Evolutionary conservation across 2,113 vertebrate genomes (phyloP).

Genomic region (Physeter macrocephalus): DNA sequence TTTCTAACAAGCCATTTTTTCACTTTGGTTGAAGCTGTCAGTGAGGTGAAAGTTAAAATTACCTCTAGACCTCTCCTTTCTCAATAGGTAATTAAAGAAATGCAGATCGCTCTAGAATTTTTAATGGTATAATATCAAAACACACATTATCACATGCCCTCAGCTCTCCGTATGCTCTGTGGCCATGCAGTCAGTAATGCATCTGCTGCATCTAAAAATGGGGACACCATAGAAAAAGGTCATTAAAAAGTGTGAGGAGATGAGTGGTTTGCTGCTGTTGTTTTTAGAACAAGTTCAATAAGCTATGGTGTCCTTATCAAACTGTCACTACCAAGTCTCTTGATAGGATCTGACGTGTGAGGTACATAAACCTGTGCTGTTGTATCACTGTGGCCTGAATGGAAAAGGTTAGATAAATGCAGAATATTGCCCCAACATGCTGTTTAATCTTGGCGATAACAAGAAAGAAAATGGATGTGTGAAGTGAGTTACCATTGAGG

Average conservation of each 20-base stretch:
- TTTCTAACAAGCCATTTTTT: not conserved
- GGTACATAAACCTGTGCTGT: slow-evolving; percentile 81
- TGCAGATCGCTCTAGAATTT: not conserved
- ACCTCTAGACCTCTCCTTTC: not conserved
- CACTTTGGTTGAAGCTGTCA: not conserved
- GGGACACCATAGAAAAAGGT: slow-evolving; percentile 65
- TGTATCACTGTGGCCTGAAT: slow-evolving; percentile 68
- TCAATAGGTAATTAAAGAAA: not conserved
- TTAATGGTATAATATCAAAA: not conserved
- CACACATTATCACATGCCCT: not conserved
- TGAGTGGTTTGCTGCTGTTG: slow-evolving; percentile 73
- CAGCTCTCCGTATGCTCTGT: not conserved
- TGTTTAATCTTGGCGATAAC: slow-evolving; percentile 79
- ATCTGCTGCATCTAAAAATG: slow-evolving; percentile 56
- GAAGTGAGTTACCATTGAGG: slow-evolving; percentile 79
- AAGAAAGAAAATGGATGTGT: slow-evolving; percentile 77
- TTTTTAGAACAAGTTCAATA: slow-evolving; percentile 82
- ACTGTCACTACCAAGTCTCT: slow-evolving; percentile 74
- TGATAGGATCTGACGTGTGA: slow-evolving; percentile 83
- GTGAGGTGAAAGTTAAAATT: not conserved
- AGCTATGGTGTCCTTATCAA: slow-evolving; percentile 77
- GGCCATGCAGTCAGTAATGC: not conserved
- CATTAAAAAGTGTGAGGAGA: slow-evolving; percentile 72
- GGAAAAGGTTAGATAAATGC: slow-evolving; percentile 77
- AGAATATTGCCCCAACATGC: slow-evolving; percentile 76